phyloP scores from a whole-genome alignment of 2,113 vertebrate species.

The Elephas maximus region DNA sequence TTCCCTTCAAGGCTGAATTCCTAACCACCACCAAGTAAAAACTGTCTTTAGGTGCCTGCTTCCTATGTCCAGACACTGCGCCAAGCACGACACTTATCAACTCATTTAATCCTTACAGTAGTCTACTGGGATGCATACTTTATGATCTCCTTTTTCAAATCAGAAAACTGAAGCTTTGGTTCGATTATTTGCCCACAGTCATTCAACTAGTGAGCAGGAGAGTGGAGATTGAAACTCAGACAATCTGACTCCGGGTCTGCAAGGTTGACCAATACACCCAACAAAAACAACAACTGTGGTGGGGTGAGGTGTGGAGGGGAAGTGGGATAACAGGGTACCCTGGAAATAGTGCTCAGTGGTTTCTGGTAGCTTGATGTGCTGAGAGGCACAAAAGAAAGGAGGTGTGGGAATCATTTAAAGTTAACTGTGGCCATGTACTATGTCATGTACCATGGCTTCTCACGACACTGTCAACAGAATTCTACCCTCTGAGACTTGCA shows the following conservation, averaged over 20 bases:
- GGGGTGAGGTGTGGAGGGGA: neutral
- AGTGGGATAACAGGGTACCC: accelerated
- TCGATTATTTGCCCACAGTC: neutral
- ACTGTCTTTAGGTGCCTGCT: neutral
- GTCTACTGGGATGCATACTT: neutral
- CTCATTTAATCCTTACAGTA: neutral
- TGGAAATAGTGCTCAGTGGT: neutral
- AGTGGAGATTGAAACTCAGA: neutral
- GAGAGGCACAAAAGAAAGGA: neutral
- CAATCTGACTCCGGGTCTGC: accelerated
- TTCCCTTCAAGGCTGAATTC: neutral
- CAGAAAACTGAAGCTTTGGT: slow-evolving; percentile 1
- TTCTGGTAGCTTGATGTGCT: neutral
- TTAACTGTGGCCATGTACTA: neutral
- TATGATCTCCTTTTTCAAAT: neutral
- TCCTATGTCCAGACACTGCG: accelerated
- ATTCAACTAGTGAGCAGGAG: neutral
- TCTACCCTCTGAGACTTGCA: neutral
- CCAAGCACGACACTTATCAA: neutral
- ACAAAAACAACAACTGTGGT: neutral
- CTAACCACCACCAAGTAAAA: neutral
- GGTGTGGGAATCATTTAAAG: neutral
- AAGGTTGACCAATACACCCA: accelerated
- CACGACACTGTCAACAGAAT: neutral
- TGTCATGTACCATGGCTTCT: neutral